Base-by-base conservation (phyloP, 2,797 vertebrate genomes). In the Lacerta bilineata region DNA sequence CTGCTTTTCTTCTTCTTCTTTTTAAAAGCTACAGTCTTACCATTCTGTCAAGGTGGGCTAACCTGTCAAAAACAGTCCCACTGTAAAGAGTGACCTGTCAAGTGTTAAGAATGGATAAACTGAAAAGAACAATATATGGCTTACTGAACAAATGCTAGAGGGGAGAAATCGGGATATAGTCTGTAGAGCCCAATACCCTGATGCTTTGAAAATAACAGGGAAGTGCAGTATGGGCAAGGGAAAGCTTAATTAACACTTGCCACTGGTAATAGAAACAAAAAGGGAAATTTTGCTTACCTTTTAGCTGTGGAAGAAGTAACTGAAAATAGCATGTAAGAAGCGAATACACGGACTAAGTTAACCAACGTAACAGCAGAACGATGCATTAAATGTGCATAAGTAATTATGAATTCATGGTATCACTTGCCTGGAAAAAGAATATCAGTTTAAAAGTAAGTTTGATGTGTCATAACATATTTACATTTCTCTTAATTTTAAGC, bases 131-230 rank as follows among this genome's bases (percentile, higher is more conserved):
- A 89, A 50, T 55, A 59, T 39, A 5, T 61, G 33, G 50, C 71
- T 84, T 77, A 55, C 61, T 87, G 68, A 92, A 66, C n/a, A 91
- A 91, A 88, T 76, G 55, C 39, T 78, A 41, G 43, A 55, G 50
- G 43, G 46, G 20, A 83, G 43, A 85, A 3, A 59, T 46, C 23
- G 74, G 43, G 20, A 11, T 77, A 15, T 79, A 41, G 43, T 72
- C 43, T 71, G 25, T 81, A 25, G 68, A 90, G 33, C 2, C 50
- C 85, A 82, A 69, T 84, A 25, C 75, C 72, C 41, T 84, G 10
- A 18, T 41, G 17, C 76, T n/a, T 25, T 39, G 17, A 89, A 88
- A 88, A 72, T 39, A 15, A 71, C 1, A 13, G 36, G 43, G 69
- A 76, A 68, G 33, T 59, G 84, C 27, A 55, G 18, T 33, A 33